These are phyloP conservation scores for Catamblyrhynchus diadema DNA, from an alignment of 2,797 vertebrate genomes.

Conservation along the genomic window DNA sequence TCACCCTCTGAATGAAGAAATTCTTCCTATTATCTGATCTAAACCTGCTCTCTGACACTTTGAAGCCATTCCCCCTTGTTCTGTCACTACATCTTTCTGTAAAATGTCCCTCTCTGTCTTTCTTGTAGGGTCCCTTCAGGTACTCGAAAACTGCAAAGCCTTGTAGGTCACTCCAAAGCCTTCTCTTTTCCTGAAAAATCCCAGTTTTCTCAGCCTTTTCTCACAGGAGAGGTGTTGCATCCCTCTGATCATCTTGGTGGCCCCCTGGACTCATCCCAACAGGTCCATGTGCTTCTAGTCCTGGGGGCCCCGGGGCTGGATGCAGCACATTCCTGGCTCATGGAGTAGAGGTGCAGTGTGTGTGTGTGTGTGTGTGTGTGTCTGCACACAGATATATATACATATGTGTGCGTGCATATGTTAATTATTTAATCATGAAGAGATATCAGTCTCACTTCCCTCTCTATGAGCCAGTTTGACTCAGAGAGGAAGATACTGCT, in stretches of 20 bases:
- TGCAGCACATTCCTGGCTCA: not conserved
- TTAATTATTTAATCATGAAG: not conserved
- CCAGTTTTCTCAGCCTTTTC: not conserved
- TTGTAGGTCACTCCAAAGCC: not conserved
- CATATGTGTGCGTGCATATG: rapidly evolving
- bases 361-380: too few species aligned
- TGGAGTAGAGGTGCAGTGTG: not conserved
- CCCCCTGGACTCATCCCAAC: not conserved
- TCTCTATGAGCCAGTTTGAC: not conserved
- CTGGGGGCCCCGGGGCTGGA: not conserved
- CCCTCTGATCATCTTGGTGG: not conserved
- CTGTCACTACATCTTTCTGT: not conserved
- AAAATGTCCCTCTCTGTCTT: not conserved
- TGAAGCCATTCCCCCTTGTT: not conserved
- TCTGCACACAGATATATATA: not conserved
- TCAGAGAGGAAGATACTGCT: not conserved
- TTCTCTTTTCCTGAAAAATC: not conserved
- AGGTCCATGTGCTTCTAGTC: too few species aligned
- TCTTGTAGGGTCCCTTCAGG: not conserved
- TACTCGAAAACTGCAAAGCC: not conserved
- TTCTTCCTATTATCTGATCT: not conserved
- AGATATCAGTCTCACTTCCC: not conserved
- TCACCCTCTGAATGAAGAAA: not conserved
- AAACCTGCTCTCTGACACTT: not conserved
- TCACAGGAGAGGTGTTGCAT: not conserved